These are phyloP conservation scores for Cepaea hortensis DNA, from an alignment of 2,888 invertebrate species.

Conservation along the genomic window DNA sequence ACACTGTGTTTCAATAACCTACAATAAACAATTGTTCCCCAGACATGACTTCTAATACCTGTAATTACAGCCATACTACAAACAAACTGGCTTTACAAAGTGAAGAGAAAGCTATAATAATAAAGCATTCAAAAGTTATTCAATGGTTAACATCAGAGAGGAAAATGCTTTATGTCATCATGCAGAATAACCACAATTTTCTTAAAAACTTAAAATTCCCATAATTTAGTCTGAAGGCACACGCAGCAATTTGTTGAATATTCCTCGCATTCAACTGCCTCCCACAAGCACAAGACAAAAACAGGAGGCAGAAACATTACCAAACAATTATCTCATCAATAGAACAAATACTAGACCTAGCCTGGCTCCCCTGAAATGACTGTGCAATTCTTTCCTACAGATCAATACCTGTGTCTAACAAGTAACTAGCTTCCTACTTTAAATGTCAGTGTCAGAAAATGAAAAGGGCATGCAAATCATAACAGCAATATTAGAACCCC, in stretches of 20 bases:
- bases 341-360: not conserved
- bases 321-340: not conserved
- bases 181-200: not conserved
- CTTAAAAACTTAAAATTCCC: conserved; percentile 9
- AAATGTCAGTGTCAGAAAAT: not conserved
- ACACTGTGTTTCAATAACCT: too few relatives aligned
- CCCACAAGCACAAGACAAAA: too few relatives aligned
- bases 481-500: too few relatives aligned
- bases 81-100: not conserved
- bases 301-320: not conserved
- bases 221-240: not conserved
- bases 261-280: not conserved
- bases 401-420: not conserved
- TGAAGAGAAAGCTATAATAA: not conserved
- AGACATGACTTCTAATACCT: not conserved
- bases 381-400: not conserved
- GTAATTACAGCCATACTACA: not conserved
- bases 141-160: not conserved
- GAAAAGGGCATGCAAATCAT: too few relatives aligned
- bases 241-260: conserved; percentile 9
- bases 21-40: too few relatives aligned
- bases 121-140: not conserved
- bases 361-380: not conserved
- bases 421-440: not conserved
- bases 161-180: not conserved